These are phyloP conservation scores for Prunella fulvescens DNA, from an alignment of 2,113 vertebrate genomes.

Conservation along the genomic window DNA sequence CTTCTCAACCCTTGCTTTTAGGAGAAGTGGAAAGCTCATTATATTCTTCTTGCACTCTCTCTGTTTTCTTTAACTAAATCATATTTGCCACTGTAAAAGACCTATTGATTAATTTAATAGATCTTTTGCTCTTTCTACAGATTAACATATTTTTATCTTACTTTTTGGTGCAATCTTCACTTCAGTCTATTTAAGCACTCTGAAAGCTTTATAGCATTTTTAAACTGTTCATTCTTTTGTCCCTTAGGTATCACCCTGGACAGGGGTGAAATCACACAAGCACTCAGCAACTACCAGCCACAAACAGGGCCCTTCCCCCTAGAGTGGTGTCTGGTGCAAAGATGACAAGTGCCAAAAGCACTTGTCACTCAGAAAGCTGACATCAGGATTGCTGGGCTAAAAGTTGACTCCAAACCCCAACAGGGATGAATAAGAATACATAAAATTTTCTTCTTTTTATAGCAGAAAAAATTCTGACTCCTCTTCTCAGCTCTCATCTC, in stretches of 20 bases:
- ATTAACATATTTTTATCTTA: not conserved
- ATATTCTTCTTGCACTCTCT: not conserved
- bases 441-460: not conserved
- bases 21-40: not conserved
- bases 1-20: not conserved
- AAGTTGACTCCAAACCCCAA: not conserved
- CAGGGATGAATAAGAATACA: not conserved
- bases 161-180: not conserved
- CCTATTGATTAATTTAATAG: constrained; percentile 51
- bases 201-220: not conserved
- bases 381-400: not conserved
- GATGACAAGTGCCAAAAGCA: constrained; percentile 6
- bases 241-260: not conserved
- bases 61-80: constrained; percentile 38
- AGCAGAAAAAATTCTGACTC: not conserved
- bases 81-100: constrained; percentile 28
- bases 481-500: not conserved
- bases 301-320: not conserved
- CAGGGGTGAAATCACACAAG: not conserved
- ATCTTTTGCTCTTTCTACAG: not conserved
- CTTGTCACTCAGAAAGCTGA: constrained; percentile 34
- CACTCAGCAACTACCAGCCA: not conserved
- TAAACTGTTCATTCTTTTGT: not conserved
- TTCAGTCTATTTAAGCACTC: not conserved
- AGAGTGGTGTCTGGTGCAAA: not conserved